phyloP scores from a whole-genome alignment of 2,113 vertebrate genomes.

The Notarius lentiginosus region DNA sequence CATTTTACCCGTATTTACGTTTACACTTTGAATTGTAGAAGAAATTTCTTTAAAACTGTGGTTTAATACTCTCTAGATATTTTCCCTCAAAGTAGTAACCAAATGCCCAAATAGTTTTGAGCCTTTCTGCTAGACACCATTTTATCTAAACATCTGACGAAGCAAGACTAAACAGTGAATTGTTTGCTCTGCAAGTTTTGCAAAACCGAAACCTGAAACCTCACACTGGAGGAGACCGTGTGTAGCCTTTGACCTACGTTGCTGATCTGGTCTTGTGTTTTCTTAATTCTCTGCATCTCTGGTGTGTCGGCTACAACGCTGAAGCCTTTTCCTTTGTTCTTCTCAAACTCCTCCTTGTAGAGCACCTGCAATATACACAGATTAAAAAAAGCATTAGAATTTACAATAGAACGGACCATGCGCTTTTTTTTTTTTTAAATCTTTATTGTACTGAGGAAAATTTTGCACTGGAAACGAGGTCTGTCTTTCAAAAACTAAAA shows the following conservation, averaged over 20 bases:
- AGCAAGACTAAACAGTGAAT: neutral
- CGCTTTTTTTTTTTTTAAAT: neutral
- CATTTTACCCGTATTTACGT: neutral
- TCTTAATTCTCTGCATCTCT: conserved; percentile 92
- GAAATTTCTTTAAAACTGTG: neutral
- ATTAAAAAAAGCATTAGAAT: neutral
- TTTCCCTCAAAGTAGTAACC: neutral
- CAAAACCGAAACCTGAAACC: neutral
- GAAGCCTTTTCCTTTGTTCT: conserved; percentile 94
- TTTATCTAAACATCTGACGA: neutral
- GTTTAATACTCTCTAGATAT: neutral
- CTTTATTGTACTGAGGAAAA: neutral
- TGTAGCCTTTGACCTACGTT: conserved; percentile 77
- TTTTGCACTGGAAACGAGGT: neutral
- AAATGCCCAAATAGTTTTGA: neutral
- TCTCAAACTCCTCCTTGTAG: conserved; percentile 98
- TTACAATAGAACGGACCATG: too few relatives aligned
- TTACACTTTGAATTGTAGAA: neutral
- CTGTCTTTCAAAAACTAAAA: neutral
- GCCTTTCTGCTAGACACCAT: neutral
- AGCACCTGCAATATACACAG: conserved; percentile 75
- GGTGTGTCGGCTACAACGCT: conserved; percentile 92
- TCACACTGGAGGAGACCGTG: neutral
- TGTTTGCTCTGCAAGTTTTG: neutral
- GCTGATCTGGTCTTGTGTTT: conserved; percentile 95